These are phyloP conservation scores for Bombus haemorrhoidalis DNA, from an alignment of 1,140 invertebrate species.

Conservation along the genomic window DNA sequence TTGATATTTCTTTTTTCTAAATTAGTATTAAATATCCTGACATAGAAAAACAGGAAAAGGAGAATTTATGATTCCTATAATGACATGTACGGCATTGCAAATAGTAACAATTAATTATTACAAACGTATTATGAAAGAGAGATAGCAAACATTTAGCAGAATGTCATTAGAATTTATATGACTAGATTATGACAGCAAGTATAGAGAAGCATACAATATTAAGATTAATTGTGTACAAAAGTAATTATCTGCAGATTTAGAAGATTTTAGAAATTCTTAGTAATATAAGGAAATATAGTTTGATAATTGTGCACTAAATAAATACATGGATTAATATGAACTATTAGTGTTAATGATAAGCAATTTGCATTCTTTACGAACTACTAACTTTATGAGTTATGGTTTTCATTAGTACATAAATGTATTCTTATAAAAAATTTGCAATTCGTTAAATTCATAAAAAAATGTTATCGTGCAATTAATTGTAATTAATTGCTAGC, in stretches of 20 bases:
- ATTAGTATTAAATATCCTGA: not conserved
- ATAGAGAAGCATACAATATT: constrained; percentile 31
- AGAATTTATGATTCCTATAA: constrained; percentile 45
- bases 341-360: constrained; percentile 24
- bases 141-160: constrained; percentile 54
- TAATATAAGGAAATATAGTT: constrained; percentile 12
- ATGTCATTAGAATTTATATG: constrained; percentile 12
- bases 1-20: not conserved
- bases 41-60: constrained; percentile 58
- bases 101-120: constrained; percentile 33
- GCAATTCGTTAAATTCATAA: not conserved
- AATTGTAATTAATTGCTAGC: constrained; percentile 17
- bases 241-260: not conserved
- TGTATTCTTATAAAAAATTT: not conserved
- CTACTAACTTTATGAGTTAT: constrained; percentile 1
- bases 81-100: constrained; percentile 50
- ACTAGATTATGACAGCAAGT: constrained; percentile 26
- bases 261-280: not conserved
- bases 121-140: constrained; percentile 55
- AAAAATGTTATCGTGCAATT: constrained; percentile 28
- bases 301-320: constrained; percentile 9
- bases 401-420: not conserved
- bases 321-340: constrained; percentile 9
- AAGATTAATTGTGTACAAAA: not conserved
- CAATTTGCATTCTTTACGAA: constrained; percentile 25